Conservation (phyloP, 2,888 invertebrate species). For the Chouioia cunea region DNA sequence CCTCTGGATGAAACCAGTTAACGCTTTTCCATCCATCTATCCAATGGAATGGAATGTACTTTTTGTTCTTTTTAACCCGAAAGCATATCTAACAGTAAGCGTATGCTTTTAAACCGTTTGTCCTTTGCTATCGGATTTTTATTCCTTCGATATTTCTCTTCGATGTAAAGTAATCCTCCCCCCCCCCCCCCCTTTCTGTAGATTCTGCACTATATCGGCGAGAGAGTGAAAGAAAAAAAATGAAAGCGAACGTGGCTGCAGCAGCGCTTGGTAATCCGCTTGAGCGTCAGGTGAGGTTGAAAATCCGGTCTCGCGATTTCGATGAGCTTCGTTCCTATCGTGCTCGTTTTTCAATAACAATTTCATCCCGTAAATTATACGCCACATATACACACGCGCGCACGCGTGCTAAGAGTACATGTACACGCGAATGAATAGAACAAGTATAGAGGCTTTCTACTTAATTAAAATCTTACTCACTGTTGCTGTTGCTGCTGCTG, state of each 20-base stretch:
- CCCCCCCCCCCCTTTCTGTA: neutral
- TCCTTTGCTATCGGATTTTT: slow-evolving; percentile 31
- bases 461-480: slow-evolving; percentile 40
- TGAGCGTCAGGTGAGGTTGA: slow-evolving; percentile 39
- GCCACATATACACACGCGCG: neutral
- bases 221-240: neutral
- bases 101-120: slow-evolving; percentile 42
- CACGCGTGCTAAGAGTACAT: slow-evolving; percentile 12
- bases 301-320: slow-evolving; percentile 39
- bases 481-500: slow-evolving; percentile 16
- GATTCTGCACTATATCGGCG: too few species aligned
- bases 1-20: too few species aligned
- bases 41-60: too few species aligned
- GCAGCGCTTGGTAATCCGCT: slow-evolving; percentile 31
- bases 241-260: neutral
- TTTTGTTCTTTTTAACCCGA: too few species aligned
- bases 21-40: too few species aligned
- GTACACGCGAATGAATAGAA: neutral
- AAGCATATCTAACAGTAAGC: slow-evolving; percentile 37
- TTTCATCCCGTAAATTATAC: slow-evolving; percentile 39
- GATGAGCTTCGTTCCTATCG: neutral
- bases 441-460: slow-evolving; percentile 33
- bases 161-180: slow-evolving; percentile 25
- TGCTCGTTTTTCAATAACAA: slow-evolving; percentile 40
- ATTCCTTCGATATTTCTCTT: slow-evolving; percentile 36